Evolutionary conservation across 2,113 vertebrate genomes (phyloP).

Genomic region (Pyrgilauda ruficollis): DNA sequence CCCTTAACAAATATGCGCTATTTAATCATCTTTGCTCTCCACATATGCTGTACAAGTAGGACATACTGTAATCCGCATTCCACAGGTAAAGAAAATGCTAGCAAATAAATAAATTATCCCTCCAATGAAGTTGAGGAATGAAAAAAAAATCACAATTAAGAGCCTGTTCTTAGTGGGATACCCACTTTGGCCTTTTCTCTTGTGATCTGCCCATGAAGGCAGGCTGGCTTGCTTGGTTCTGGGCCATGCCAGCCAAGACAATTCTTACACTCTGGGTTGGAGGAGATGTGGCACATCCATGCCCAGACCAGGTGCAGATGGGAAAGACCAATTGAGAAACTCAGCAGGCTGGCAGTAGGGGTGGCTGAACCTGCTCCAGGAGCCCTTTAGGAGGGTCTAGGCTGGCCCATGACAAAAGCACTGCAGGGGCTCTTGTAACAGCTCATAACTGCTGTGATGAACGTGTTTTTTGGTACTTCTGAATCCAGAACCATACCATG

Average conservation of each 20-base stretch:
- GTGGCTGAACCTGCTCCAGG: not conserved
- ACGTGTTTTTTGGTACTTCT: not conserved
- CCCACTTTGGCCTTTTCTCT: not conserved
- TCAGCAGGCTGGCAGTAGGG: fast-evolving
- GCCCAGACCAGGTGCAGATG: not conserved
- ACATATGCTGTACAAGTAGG: not conserved
- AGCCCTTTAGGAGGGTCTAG: not conserved
- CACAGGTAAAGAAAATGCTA: not conserved
- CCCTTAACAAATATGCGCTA: not conserved
- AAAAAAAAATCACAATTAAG: not conserved
- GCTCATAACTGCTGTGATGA: not conserved
- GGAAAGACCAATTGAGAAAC: not conserved
- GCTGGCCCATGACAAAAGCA: not conserved
- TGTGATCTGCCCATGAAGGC: not conserved
- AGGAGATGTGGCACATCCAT: fast-evolving
- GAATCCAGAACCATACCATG: not conserved
- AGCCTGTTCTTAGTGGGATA: not conserved
- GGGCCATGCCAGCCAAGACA: not conserved
- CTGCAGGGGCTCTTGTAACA: not conserved
- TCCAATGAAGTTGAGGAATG: not conserved
- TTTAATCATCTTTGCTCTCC: not conserved
- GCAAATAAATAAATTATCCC: not conserved
- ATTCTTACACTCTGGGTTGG: not conserved
- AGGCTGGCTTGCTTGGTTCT: not conserved
- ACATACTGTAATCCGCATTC: not conserved